Evolutionary conservation across 1,140 invertebrate genomes (phyloP).

Genomic region (Musca vetustissima): DNA sequence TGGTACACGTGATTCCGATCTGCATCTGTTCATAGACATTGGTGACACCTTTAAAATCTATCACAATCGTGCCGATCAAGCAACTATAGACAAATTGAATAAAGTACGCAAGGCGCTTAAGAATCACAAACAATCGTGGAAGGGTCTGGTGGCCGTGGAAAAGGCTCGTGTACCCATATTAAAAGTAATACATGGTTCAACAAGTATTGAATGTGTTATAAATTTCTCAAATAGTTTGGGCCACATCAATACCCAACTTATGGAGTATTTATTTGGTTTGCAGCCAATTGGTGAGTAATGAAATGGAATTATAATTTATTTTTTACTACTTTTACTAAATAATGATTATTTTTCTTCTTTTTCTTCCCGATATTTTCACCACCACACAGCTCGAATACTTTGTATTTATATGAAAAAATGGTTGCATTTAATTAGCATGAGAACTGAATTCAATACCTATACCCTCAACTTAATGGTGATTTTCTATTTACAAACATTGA

Average conservation of each 20-base stretch:
- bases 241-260: slow-evolving; percentile 45
- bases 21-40: slow-evolving; percentile 49
- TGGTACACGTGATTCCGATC: slow-evolving; percentile 41
- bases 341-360: background rate
- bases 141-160: slow-evolving; percentile 37
- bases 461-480: slow-evolving; percentile 45
- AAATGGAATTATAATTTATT: background rate
- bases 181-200: slow-evolving; percentile 36
- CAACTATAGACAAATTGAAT: slow-evolving; percentile 38
- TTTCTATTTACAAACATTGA: slow-evolving; percentile 41
- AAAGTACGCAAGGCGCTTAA: slow-evolving; percentile 29
- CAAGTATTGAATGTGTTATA: slow-evolving; percentile 49
- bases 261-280: slow-evolving; percentile 43
- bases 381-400: slow-evolving; percentile 45
- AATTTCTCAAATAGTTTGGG: slow-evolving; percentile 49
- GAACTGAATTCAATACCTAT: slow-evolving; percentile 44
- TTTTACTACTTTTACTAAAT: background rate
- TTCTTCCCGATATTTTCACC: no score
- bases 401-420: slow-evolving; percentile 50
- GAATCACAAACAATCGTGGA: slow-evolving; percentile 36
- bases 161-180: slow-evolving; percentile 51
- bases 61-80: slow-evolving; percentile 40
- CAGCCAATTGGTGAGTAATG: slow-evolving; percentile 43
- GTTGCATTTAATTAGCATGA: slow-evolving; percentile 42
- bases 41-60: slow-evolving; percentile 42